Base-by-base conservation (phyloP, 2,797 vertebrate species). In the Amphiprion clarkii region DNA sequence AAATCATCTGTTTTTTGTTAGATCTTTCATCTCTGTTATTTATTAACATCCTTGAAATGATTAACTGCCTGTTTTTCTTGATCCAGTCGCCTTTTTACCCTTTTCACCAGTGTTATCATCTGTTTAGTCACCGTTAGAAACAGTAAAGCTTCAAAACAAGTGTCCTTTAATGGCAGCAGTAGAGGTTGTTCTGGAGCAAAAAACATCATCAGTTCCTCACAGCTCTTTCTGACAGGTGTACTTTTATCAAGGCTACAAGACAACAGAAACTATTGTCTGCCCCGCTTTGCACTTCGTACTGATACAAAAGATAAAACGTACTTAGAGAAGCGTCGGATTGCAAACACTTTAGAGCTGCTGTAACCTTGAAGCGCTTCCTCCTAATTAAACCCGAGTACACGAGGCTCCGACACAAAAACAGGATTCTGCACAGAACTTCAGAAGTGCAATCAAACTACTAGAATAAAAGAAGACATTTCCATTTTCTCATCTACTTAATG, bases 401-500 rank as follows among this genome's bases (percentile, higher is more conserved):
- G 12, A 60, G 79, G 66, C 78, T 82, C 31, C 14, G 77, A 77
- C 62, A 10, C 9, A 56, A 76, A 90, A 88, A 89, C 62, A 16
- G 29, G 66, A 72, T 67, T 61, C 63, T 63, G 52, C 76, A 39
- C 70, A 33, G 36, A 83, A 80, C 63, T 54, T 67, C 61, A 72
- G 56, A 65, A 76, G 73, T 64, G 29, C 68, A 75, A 89, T 89
- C 79, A 90, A 89, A 87, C 67, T 62, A 29, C 58, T 12, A 39
- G 51, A 87, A 83, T 63, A 76, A 80, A 77, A 81, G 25, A 76
- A 83, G 81, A 87, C 67, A 74, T 89, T 90, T 88, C 76, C 75
- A 81, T 91, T 85, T 91, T 85, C 89, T 86, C 79, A 75, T 76
- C 84, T 73, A 13, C 63, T 87, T 93, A 91, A 93, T 84, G 86